Percentiles rank a stretch among this genome's conserved stretches.
Conservation (phyloP, 2,888 invertebrate species). For the Chouioia cunea region DNA sequence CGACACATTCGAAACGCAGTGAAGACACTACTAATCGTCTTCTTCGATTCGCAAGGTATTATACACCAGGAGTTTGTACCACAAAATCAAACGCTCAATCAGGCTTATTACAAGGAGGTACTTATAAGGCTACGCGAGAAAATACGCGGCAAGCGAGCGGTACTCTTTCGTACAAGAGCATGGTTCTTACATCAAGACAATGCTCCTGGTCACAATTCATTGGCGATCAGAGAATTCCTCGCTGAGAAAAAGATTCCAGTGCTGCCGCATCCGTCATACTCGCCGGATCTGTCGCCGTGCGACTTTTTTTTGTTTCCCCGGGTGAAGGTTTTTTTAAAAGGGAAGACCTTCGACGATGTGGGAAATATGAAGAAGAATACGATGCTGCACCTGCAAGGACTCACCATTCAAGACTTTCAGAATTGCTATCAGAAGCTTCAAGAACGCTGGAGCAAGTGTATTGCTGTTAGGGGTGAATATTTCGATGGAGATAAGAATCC, state of each 20-base stretch:
- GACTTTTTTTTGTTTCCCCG: conserved; percentile 45
- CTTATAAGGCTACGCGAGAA: conserved; percentile 48
- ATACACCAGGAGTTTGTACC: conserved; percentile 52
- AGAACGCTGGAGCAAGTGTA: conserved; percentile 44
- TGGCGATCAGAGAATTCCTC: conserved; percentile 49
- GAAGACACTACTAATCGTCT: conserved; percentile 46
- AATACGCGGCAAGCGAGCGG: conserved; percentile 50
- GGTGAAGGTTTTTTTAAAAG: conserved; percentile 38
- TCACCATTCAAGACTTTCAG: conserved; percentile 33
- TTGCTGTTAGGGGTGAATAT: conserved; percentile 36
- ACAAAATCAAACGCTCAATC: conserved; percentile 50
- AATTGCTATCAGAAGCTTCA: conserved; percentile 40
- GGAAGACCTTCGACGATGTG: conserved; percentile 39
- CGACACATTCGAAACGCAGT: conserved; percentile 43
- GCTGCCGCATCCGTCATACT: conserved; percentile 52
- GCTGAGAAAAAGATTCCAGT: conserved; percentile 49
- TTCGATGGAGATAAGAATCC: conserved; percentile 33
- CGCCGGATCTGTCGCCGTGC: conserved; percentile 47
- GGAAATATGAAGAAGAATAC: conserved; percentile 32
- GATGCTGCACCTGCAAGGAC: conserved; percentile 14
- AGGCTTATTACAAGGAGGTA: conserved; percentile 50
- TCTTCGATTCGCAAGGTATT: conserved; percentile 48
- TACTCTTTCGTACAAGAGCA: conserved; percentile 48
- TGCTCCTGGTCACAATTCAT: conserved; percentile 47
- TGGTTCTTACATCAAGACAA: conserved; percentile 55